Conservation (phyloP, 2,113 vertebrate species). For the Oreochromis niloticus region DNA sequence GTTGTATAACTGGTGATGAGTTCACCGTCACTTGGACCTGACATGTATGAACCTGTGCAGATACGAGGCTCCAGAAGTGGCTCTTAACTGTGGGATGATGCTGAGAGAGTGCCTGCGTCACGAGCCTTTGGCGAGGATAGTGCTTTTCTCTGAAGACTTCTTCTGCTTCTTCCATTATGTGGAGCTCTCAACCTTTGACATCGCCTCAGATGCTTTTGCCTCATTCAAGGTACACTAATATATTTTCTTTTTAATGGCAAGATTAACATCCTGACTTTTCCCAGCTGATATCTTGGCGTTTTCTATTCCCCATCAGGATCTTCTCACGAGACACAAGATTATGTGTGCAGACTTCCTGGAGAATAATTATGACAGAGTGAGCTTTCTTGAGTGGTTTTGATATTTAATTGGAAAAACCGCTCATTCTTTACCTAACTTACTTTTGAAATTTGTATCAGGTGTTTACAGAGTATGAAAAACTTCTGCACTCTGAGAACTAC, state of each 20-base stretch:
- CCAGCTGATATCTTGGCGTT: background rate
- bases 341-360: slow-evolving; percentile 95
- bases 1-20: background rate
- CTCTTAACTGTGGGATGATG: slow-evolving; percentile 81
- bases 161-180: slow-evolving; percentile 76
- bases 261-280: background rate
- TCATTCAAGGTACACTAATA: slow-evolving; percentile 71
- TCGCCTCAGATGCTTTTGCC: slow-evolving; percentile 79
- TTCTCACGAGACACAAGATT: slow-evolving; percentile 92
- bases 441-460: slow-evolving; percentile 71
- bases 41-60: slow-evolving; percentile 45
- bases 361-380: slow-evolving; percentile 92
- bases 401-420: background rate
- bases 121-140: slow-evolving; percentile 73
- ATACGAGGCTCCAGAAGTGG: slow-evolving; percentile 76
- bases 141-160: slow-evolving; percentile 76
- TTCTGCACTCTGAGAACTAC: slow-evolving; percentile 95
- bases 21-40: background rate
- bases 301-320: slow-evolving; percentile 76
- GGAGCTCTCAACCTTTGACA: slow-evolving; percentile 79
- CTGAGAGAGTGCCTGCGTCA: slow-evolving; percentile 77
- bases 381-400: slow-evolving; percentile 16
- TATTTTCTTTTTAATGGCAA: background rate
- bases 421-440: background rate
- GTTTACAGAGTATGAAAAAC: slow-evolving; percentile 96